These are phyloP conservation scores for Hypocryptadius cinnamomeus DNA, from an alignment of 2,113 vertebrate species.

Conservation along the genomic window DNA sequence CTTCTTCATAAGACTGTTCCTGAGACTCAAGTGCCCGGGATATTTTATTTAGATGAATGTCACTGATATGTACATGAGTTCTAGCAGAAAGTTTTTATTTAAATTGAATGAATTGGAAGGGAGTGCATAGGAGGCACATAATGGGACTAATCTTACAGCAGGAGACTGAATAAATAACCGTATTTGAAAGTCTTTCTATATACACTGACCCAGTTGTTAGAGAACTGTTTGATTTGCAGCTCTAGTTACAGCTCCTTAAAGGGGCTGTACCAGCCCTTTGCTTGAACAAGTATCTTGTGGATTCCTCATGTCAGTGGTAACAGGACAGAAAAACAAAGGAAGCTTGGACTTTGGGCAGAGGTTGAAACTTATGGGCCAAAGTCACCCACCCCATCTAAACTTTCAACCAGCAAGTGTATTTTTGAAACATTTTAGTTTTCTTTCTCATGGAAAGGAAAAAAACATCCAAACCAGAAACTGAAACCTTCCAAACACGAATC, in stretches of 20 bases:
- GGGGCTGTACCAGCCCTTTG: not conserved
- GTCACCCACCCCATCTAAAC: not conserved
- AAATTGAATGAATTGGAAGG: not conserved
- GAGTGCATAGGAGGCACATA: not conserved
- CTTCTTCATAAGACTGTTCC: conserved; percentile 12
- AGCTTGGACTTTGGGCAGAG: not conserved
- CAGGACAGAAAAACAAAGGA: not conserved
- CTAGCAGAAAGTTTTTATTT: conserved; percentile 9
- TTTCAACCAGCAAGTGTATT: not conserved
- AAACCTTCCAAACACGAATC: not conserved
- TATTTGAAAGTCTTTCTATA: not conserved
- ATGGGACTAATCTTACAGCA: not conserved
- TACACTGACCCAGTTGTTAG: not conserved
- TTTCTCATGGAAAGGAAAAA: not conserved
- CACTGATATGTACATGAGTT: not conserved
- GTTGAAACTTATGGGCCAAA: not conserved
- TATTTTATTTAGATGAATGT: conserved; percentile 34
- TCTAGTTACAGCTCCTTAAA: not conserved
- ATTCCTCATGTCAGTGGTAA: not conserved
- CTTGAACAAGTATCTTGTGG: not conserved
- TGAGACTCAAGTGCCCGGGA: not conserved
- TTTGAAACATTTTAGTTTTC: not conserved
- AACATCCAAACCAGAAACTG: not conserved
- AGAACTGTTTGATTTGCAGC: not conserved
- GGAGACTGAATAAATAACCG: conserved; percentile 3